A percentile compares a stretch with the other conserved stretches of the same genome.
phyloP scores from a whole-genome alignment of 2,797 vertebrate species.

The Coregonus suidteri region DNA sequence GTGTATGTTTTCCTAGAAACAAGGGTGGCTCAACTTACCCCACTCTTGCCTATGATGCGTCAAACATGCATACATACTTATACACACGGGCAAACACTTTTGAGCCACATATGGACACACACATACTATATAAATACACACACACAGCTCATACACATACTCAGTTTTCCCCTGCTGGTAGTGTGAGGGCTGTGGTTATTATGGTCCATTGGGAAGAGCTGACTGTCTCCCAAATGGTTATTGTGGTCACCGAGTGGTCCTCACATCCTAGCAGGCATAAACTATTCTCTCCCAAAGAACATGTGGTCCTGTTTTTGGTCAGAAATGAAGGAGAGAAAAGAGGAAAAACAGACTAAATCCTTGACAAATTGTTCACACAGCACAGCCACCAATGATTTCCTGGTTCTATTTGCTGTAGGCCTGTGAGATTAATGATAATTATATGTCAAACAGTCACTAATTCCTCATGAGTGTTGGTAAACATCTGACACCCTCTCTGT shows the following conservation, averaged over 20 bases:
- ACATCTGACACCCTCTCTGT: no score
- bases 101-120: background rate
- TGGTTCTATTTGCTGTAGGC: no score
- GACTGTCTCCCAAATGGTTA: background rate
- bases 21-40: no score
- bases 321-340: background rate
- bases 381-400: no score
- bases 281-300: background rate
- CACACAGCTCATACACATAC: background rate
- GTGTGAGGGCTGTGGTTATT: background rate
- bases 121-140: background rate
- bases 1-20: no score
- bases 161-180: background rate
- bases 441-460: no score
- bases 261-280: background rate
- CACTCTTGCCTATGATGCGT: background rate
- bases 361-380: no score
- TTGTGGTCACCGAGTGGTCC: background rate
- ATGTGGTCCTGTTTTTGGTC: constrained; percentile 1
- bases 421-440: no score
- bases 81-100: background rate
- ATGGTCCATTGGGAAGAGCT: background rate
- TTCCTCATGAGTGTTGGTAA: no score
- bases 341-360: background rate
- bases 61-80: background rate